phyloP scores from a whole-genome alignment of 2,113 vertebrate species.

The Epinephelus cyanopodus region DNA sequence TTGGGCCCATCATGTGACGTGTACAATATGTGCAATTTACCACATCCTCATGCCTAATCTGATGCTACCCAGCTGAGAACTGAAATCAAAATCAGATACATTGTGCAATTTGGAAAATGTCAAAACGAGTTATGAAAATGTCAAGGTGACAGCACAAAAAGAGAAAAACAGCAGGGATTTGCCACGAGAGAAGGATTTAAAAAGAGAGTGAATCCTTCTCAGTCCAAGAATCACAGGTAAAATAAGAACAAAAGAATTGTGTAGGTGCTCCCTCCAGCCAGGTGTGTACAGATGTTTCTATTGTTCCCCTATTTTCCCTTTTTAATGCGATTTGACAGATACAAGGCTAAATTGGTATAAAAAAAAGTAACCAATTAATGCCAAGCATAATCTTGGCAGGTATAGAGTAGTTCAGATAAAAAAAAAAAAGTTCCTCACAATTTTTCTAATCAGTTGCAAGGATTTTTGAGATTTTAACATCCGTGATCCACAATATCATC shows the following conservation, averaged over 20 bases:
- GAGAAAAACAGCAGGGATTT: conserved; percentile 25
- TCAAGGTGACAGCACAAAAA: conserved; percentile 48
- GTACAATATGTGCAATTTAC: conserved; percentile 19
- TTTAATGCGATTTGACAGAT: not conserved
- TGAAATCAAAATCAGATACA: conserved; percentile 46
- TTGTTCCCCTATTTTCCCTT: not conserved
- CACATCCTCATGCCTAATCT: conserved; percentile 10
- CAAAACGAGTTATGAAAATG: conserved; percentile 60
- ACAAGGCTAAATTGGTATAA: not conserved
- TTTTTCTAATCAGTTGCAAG: too few species aligned
- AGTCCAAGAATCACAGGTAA: conserved; percentile 4
- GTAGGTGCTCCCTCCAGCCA: not conserved
- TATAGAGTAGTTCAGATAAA: too few species aligned
- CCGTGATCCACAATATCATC: too few species aligned
- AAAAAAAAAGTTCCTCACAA: too few species aligned
- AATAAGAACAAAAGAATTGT: conserved; percentile 1
- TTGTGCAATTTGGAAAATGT: conserved; percentile 57
- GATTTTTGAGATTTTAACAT: too few species aligned
- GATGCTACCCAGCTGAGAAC: conserved; percentile 8
- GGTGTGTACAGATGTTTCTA: not conserved
- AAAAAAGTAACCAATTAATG: not conserved
- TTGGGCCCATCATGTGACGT: conserved; percentile 1
- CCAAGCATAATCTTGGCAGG: not conserved
- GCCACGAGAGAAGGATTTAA: not conserved
- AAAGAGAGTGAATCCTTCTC: conserved; percentile 21